Base-by-base conservation (phyloP, 92 coral and sea anemone species). In the Epizoanthus fatuus region DNA sequence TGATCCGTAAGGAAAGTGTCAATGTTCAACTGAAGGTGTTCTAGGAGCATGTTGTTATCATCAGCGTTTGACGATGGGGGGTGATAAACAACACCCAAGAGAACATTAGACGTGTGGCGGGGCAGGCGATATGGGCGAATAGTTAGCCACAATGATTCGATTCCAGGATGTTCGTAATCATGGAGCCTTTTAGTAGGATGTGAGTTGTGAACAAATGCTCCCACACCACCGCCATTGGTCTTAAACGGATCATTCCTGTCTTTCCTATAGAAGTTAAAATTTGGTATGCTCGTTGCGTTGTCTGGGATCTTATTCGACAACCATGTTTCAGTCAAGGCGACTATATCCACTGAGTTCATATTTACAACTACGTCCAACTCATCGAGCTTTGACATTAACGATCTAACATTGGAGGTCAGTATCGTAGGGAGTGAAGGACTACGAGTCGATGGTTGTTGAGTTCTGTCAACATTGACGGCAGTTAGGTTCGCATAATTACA, bases 241-340 rank as follows among this genome's bases (percentile, higher is more conserved):
- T 45, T 45, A 64, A 4, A 5, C 4, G 44, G 35, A 37, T 80
- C 59, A 20, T 16, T 29, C 20, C 91, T 70, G 72, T 87, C 89
- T 44, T 87, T 86, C 9, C 91, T 44, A 64, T 86, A 91, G 17
- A 87, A 29, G 53, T 68, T 55, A 20, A 22, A 91, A 39, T 73
- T 77, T n/a, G 89, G 86, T 2, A 91, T 62, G 3, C 86, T 54
- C 38, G 81, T 74, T 9, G 85, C 63, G 15, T 81, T 66, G 55
- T 90, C 91, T 5, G 91, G 88, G 35, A 86, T 52, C 13, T 52
- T 60, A 15, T 65, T 19, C 3, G 84, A 81, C 42, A 90, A 81
- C 86, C 88, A 86, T 4, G 94, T 74, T 64, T 90, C 93, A 58
- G 94, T 75, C 66, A 90, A 62, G 72, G 86, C 79, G 38, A 85